These are phyloP conservation scores for Brachionus sp. DNA, from an alignment of 1,140 invertebrate species.

Conservation along the genomic window DNA sequence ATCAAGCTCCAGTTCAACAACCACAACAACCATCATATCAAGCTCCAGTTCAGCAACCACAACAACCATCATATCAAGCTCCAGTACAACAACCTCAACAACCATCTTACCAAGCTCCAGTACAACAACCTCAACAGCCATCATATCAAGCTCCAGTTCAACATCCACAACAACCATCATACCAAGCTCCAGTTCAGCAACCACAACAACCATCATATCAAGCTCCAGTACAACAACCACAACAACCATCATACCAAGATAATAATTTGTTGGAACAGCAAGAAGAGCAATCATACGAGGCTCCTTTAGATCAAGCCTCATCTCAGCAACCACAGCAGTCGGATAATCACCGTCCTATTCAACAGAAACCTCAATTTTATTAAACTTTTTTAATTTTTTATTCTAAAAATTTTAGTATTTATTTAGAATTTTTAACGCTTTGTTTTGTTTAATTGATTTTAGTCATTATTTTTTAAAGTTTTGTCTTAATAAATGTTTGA, in stretches of 20 bases:
- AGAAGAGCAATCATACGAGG: background rate
- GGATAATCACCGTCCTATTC: background rate
- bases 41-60: background rate
- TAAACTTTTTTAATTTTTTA: background rate
- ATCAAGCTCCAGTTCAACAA: background rate
- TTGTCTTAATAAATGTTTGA: background rate
- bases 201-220: background rate
- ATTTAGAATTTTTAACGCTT: background rate
- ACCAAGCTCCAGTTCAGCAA: background rate
- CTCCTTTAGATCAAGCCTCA: too few species aligned
- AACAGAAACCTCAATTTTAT: background rate
- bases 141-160: too few species aligned
- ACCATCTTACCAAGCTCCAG: background rate
- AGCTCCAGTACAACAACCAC: background rate
- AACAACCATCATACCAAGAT: background rate
- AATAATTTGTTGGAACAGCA: too few species aligned
- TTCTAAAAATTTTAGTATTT: background rate
- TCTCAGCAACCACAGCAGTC: background rate
- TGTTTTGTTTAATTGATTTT: background rate
- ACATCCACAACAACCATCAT: background rate
- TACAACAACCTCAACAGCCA: background rate
- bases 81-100: background rate
- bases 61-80: background rate
- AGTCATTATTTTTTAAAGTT: background rate
- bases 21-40: background rate